Evolutionary conservation across 1,140 invertebrate genomes (phyloP).

Genomic region (Vanessa tameamea): DNA sequence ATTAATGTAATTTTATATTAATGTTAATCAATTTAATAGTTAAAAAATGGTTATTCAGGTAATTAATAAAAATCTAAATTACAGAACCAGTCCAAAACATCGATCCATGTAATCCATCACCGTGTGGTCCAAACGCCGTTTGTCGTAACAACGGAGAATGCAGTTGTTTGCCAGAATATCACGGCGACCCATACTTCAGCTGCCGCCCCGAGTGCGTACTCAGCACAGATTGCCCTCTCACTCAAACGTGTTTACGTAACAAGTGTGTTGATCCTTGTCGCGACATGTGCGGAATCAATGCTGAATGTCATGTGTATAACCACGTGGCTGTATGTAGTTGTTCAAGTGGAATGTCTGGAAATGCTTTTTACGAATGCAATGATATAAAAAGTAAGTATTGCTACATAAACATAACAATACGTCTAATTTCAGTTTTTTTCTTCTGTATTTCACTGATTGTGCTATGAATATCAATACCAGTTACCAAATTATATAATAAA

Average conservation of each 20-base stretch:
- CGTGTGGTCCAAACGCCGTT: conserved; percentile 84
- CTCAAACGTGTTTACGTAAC: conserved; percentile 85
- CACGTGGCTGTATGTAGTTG: conserved; percentile 86
- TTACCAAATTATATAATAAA: no score
- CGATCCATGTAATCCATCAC: conserved; percentile 85
- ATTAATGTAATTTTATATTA: no score
- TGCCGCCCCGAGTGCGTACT: conserved; percentile 87
- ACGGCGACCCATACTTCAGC: conserved; percentile 81
- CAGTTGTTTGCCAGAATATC: conserved; percentile 86
- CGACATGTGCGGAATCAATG: conserved; percentile 85
- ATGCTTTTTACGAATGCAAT: conserved; percentile 82
- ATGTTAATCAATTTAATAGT: no score
- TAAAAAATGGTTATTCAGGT: no score
- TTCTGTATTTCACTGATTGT: neutral
- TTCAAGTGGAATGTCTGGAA: conserved; percentile 81
- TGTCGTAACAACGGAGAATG: conserved; percentile 84
- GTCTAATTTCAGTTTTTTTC: neutral
- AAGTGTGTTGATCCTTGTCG: conserved; percentile 88
- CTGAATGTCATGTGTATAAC: conserved; percentile 84
- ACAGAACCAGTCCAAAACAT: conserved; percentile 64
- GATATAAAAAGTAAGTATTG: conserved; percentile 62
- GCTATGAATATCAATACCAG: no score
- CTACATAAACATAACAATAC: neutral
- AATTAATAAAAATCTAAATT: conserved; percentile 37
- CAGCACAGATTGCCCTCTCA: conserved; percentile 85